Base-by-base conservation (phyloP, 1,140 invertebrate species). In the Neodiprion fabricii region DNA sequence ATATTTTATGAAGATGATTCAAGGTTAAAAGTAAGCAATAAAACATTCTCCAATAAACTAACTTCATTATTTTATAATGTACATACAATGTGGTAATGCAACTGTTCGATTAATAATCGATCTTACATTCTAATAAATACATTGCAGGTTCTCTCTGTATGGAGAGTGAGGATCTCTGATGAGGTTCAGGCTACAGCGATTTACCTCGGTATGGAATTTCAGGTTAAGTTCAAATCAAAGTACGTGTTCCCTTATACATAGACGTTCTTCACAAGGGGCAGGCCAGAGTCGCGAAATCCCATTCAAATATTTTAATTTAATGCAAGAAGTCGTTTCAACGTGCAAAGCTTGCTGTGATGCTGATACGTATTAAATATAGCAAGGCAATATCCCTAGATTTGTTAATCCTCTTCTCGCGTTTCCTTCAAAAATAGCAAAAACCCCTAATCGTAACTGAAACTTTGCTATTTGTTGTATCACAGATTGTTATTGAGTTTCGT, bases 401-500 rank as follows among this genome's bases (percentile, higher is more conserved):
- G 28, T 40, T 3, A 40, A 40, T 40, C 28, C 28, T 40, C 28
- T 40, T 40, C 28, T 40, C 1, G 28, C 28, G 5, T 40, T 40
- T 5, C 28, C 28, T 40, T 40, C 28, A 40, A 40, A 40, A 40
- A 40, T 40, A 40, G 28, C 28, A 40, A 40, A 4, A 3, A 40
- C 28, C 28, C 28, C 28, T 40, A 40, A 40, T 40, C 28, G 28
- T 40, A 40, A 40, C 28, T 40, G 2, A 40, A 17, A 61, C n/a
- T 61, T 61, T 12, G n/a, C n/a, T 61, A 61, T 61, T 61, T 9
- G 8, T 17, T 61, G 53, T 61, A 61, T 61, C 53, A 61, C 53
- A 61, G 53, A 61, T 61, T 61, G n/a, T 61, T 61, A 17, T 61
- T 61, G 53, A 61, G 53, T 74, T 71, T 48, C 21, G 72, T 61